A percentile compares a stretch with the other conserved stretches of the same genome.
Conservation (phyloP, 2,888 invertebrate genomes). For the Ethmia dodecea region DNA sequence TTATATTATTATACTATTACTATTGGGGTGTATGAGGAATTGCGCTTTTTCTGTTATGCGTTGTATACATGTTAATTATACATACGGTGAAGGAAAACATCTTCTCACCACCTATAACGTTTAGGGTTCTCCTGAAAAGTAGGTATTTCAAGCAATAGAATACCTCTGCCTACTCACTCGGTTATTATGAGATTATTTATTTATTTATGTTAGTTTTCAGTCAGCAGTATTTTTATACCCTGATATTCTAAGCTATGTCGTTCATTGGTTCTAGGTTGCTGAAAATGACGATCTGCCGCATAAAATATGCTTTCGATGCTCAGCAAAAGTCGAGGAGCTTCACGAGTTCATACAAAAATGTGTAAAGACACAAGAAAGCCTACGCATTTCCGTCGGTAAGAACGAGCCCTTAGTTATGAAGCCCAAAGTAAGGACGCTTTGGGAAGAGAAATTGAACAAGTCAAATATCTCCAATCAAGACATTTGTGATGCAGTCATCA, state of each 20-base stretch:
- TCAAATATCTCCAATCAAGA: slow-evolving; percentile 67
- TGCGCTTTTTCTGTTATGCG: no score
- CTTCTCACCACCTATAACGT: no score
- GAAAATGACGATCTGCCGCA: slow-evolving; percentile 72
- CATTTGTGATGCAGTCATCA: slow-evolving; percentile 64
- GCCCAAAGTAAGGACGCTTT: slow-evolving; percentile 42
- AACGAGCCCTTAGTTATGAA: slow-evolving; percentile 35
- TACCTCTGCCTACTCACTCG: no score
- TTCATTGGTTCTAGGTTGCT: slow-evolving; percentile 55
- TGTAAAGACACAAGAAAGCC: slow-evolving; percentile 56
- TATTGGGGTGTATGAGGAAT: no score
- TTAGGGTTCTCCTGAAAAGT: no score
- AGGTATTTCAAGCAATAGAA: no score
- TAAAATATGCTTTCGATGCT: slow-evolving; percentile 71
- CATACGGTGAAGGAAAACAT: no score
- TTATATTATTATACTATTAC: no score
- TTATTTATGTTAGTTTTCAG: neutral
- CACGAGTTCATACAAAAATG: slow-evolving; percentile 68
- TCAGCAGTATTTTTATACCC: neutral
- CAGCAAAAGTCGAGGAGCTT: slow-evolving; percentile 68
- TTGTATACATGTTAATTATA: no score
- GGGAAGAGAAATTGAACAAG: slow-evolving; percentile 63
- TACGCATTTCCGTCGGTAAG: slow-evolving; percentile 43
- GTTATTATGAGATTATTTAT: neutral
- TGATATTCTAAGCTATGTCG: neutral